A percentile compares a stretch with the other conserved stretches of the same genome.
These are phyloP conservation scores for Aporophyla lueneburgensis DNA, from an alignment of 2,888 invertebrate genomes.

Conservation along the genomic window DNA sequence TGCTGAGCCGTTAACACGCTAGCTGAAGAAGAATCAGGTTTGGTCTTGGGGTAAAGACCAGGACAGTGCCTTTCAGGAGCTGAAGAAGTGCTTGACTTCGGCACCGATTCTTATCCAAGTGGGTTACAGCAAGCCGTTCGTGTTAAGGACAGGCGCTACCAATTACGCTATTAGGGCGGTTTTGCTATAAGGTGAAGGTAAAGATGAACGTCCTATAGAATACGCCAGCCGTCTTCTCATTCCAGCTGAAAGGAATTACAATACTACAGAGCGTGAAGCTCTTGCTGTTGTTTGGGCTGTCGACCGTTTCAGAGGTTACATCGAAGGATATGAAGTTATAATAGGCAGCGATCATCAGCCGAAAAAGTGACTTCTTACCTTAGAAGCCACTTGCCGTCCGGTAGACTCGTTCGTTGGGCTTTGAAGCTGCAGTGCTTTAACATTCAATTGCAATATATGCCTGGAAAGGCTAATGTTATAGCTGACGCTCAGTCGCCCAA, in stretches of 20 bases:
- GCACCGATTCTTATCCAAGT: neutral
- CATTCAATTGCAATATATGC: neutral
- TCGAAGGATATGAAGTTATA: no score
- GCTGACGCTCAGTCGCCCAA: neutral
- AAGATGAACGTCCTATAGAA: no score
- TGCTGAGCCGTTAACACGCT: neutral
- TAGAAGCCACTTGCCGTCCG: neutral
- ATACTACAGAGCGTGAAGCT: neutral
- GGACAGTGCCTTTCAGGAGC: neutral
- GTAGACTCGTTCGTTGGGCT: slow-evolving; percentile 2
- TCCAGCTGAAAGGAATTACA: neutral
- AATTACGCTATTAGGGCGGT: neutral
- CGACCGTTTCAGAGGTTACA: no score
- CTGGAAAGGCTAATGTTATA: neutral
- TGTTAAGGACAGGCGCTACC: neutral
- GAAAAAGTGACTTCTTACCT: no score
- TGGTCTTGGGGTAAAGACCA: neutral
- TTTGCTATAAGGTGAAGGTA: neutral
- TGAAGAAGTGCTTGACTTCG: neutral
- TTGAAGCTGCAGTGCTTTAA: neutral
- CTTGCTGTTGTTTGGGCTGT: no score
- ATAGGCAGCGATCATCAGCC: no score
- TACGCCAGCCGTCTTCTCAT: neutral
- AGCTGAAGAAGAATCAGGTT: neutral
- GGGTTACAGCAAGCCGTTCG: neutral